Percentiles rank a stretch among this genome's conserved stretches.
These are phyloP conservation scores for Micronycteris hirsuta DNA, from an alignment of 2,113 vertebrate species.

Conservation along the genomic window DNA sequence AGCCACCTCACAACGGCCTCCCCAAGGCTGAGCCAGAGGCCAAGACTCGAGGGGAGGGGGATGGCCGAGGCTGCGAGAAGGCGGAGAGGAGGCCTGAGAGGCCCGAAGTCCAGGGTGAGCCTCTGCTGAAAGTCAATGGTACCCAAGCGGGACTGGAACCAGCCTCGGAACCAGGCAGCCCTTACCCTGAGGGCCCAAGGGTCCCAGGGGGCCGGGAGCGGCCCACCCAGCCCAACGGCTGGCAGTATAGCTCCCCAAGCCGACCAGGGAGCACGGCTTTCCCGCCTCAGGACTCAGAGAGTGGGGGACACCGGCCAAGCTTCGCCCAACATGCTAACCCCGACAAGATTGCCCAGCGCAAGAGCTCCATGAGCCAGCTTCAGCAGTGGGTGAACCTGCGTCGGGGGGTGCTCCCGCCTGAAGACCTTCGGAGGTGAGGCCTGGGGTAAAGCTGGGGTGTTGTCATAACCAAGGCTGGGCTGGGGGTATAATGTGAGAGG, in stretches of 20 bases:
- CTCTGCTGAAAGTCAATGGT: conserved; percentile 80
- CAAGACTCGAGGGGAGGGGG: conserved; percentile 81
- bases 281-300: conserved; percentile 77
- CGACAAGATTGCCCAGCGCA: conserved; percentile 92
- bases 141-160: conserved; percentile 62
- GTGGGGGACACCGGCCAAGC: conserved; percentile 79
- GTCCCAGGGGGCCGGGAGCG: conserved; percentile 64
- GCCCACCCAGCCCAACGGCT: conserved; percentile 84
- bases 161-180: conserved; percentile 76
- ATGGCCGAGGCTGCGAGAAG: conserved; percentile 81
- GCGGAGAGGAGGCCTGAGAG: conserved; percentile 75
- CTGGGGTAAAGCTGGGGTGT: rapidly evolving
- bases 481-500: rapidly evolving
- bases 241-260: conserved; percentile 79
- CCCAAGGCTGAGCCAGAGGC: conserved; percentile 77
- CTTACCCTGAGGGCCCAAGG: conserved; percentile 76
- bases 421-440: conserved; percentile 91
- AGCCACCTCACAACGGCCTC: conserved; percentile 74
- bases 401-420: conserved; percentile 79
- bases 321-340: conserved; percentile 85
- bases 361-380: conserved; percentile 95
- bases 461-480: rapidly evolving
- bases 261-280: conserved; percentile 76
- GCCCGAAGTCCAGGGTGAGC: conserved; percentile 76
- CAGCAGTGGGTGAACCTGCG: conserved; percentile 98